Base-by-base conservation (phyloP, 2,113 vertebrate genomes). In the Lepisosteus oculatus region DNA sequence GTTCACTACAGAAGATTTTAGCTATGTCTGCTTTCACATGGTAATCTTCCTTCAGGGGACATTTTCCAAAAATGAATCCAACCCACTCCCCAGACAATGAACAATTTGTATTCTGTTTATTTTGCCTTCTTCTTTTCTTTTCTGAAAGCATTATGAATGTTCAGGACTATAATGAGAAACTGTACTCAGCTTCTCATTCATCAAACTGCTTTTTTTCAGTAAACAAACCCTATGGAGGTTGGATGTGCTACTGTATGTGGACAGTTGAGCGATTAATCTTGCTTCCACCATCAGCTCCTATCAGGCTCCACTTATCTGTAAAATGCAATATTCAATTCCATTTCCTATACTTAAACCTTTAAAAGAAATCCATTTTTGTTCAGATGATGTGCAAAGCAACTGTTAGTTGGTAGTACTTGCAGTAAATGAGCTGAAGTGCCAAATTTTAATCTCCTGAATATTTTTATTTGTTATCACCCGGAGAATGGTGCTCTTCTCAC, bases 191-290 rank as follows among this genome's bases (percentile, higher is more conserved):
- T n/a, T 65, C 61, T 13, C 67, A 64, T 74, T 74, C 65, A 74
- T 74, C 67, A 74, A 74, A 69, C 45, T 64, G 55, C 45, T 74
- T 69, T 55, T 69, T 74, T 56, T 13, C 13, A 3, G 70, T 13
- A 62, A 69, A 61, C 59, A 43, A 62, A 56, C 57, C 47, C 41
- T 45, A 43, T 9, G 11, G 56, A 64, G 62, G 62, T 41, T 64
- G 17, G 41, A 64, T 64, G 29, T 43, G 62, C 62, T 64, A 17
- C 15, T 17, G 15, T 17, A 17, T 29, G 62, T 64, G 17, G 62
- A 43, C 17, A 64, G 62, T 29, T 41, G 29, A 4, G 42, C 6
- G 11, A 74, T 74, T 70, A 65, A 69, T 69, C 72, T 69, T 41
- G 9, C 14, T 43, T 7, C 3, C n/a, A 15, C 62, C 62, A 64